Conservation (phyloP, 2,113 vertebrate species). For the Stigmatopora argus region DNA sequence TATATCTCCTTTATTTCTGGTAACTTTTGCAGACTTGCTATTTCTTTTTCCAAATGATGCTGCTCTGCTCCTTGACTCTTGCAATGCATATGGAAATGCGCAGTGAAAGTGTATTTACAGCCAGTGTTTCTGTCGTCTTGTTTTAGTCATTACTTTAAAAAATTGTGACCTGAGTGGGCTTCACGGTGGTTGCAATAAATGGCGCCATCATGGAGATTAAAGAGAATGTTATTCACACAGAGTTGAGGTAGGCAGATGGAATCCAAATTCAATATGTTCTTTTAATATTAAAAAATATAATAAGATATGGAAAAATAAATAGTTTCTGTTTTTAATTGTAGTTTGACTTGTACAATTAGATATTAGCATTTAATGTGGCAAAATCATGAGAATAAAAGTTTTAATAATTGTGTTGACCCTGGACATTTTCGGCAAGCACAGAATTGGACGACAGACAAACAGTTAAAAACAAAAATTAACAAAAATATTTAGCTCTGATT, state of each 20-base stretch:
- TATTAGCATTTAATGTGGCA: no score
- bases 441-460: no score
- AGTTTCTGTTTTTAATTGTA: conserved; percentile 40
- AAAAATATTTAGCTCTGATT: no score
- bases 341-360: conserved; percentile 23
- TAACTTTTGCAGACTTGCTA: conserved; percentile 54
- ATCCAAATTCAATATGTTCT: conserved; percentile 15
- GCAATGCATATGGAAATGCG: conserved; percentile 58
- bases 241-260: conserved; percentile 35
- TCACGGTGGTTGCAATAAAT: conserved; percentile 55
- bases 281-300: conserved; percentile 36
- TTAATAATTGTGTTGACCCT: no score
- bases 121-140: conserved; percentile 72
- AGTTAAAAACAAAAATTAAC: no score
- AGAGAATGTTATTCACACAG: conserved; percentile 54
- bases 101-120: conserved; percentile 62
- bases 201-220: conserved; percentile 59
- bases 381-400: no score
- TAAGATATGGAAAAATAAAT: conserved; percentile 35
- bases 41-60: conserved; percentile 46
- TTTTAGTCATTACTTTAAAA: conserved; percentile 42
- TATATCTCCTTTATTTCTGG: conserved; percentile 62
- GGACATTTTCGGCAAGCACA: no score
- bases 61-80: conserved; percentile 64
- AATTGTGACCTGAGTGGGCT: conserved; percentile 51